Percentiles rank a stretch among this genome's conserved stretches.
Conservation (phyloP, 2,113 vertebrate species). For the Microtus richardsoni region DNA sequence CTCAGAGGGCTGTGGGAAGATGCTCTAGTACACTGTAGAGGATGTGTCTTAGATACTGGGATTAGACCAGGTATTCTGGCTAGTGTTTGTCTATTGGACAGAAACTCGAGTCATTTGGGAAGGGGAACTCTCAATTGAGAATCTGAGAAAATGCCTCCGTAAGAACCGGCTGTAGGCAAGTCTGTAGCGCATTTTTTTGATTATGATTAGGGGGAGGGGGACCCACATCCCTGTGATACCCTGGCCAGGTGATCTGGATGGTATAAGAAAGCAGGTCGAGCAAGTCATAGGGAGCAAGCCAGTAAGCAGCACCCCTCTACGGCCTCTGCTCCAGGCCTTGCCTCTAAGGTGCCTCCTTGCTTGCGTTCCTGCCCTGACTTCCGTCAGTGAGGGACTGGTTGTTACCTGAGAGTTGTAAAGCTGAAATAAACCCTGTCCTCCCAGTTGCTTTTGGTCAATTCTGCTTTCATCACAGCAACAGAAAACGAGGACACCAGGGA, state of each 20-base stretch:
- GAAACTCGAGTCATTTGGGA: neutral
- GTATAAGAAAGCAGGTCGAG: neutral
- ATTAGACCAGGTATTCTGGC: neutral
- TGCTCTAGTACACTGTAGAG: neutral
- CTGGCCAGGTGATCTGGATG: neutral
- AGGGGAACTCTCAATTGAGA: neutral
- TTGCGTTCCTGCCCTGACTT: neutral
- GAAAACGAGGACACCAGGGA: neutral
- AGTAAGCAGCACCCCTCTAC: neutral
- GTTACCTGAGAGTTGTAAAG: neutral
- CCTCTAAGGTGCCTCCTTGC: neutral
- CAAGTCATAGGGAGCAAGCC: neutral
- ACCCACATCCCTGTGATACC: neutral
- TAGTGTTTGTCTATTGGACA: too few species aligned
- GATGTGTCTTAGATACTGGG: neutral
- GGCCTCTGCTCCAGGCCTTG: neutral
- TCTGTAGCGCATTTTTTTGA: neutral
- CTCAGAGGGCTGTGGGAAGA: neutral
- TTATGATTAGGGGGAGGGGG: too few species aligned
- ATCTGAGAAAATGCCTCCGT: neutral
- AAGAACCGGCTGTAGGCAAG: too few species aligned
- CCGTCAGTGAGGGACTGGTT: neutral
- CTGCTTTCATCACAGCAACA: neutral
- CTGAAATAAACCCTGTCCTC: neutral
- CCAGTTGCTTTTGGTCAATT: neutral